phyloP scores from a whole-genome alignment of 37 sponge, comb jelly and placozoan species.

The Amphimedon queenslandica region DNA sequence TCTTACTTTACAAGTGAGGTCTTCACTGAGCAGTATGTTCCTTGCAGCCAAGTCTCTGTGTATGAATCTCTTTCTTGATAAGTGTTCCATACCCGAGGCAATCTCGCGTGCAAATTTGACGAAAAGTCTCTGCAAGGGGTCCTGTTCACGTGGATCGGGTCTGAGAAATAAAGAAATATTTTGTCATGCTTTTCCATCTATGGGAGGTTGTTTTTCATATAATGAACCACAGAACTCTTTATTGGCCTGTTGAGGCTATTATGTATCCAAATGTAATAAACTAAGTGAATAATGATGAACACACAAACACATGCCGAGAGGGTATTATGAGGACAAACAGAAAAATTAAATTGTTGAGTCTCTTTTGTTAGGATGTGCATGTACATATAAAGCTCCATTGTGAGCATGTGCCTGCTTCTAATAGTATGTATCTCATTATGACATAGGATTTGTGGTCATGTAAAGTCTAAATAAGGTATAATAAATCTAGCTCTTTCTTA shows the following conservation, averaged over 20 bases:
- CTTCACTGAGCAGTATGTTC: conserved; percentile 38
- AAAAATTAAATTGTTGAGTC: too few species aligned
- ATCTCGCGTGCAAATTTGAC: conserved; percentile 49
- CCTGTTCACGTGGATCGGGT: background rate
- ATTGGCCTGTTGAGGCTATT: too few species aligned
- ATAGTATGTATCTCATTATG: background rate
- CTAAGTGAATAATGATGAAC: too few species aligned
- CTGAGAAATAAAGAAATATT: background rate
- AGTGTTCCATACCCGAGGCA: conserved; percentile 61
- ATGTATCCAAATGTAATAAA: too few species aligned
- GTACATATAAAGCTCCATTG: too few species aligned
- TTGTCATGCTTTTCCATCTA: background rate
- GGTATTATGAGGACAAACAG: too few species aligned
- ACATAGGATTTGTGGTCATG: background rate
- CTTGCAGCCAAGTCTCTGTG: conserved; percentile 74
- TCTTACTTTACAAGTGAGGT: conserved; percentile 46
- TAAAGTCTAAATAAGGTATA: background rate
- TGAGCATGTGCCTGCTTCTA: too few species aligned
- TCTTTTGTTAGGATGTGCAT: too few species aligned
- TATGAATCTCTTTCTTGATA: conserved; percentile 44
- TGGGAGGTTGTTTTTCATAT: too few species aligned
- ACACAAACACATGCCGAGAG: too few species aligned
- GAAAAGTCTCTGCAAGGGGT: conserved; percentile 10
- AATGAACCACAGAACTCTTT: too few species aligned
- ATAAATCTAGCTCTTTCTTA: conserved; percentile 13